Base-by-base conservation (phyloP, 2,113 vertebrate genomes). In the Crotalus horridus region DNA sequence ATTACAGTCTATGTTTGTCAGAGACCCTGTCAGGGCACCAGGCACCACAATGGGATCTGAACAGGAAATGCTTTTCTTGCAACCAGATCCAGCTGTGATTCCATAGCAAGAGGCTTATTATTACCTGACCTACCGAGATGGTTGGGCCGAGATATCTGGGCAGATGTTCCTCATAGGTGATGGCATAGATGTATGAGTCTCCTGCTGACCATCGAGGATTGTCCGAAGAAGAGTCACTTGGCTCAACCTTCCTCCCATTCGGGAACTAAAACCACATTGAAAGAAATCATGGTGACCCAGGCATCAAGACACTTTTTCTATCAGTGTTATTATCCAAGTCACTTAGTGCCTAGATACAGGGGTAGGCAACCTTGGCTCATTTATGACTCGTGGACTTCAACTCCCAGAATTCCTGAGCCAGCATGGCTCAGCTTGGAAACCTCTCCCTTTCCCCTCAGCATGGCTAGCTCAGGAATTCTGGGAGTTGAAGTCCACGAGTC, bases 81-180 rank as follows among this genome's bases (percentile, higher is more conserved):
- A 43, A 12, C 23, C 69, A 4, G 0, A 20, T 46, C 12, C 39
- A 51, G 59, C 39, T 6, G 3, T 64, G 23, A 15, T 51, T 11
- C 53, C n/a, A 26, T 12, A 59, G 5, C 26, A 59, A 53, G 33
- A 39, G 6, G 26, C 6, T 26, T 24, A 15, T 39, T 24, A 15
- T 2, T 1, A 1, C 17, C 39, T 15, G 7, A 43, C 81, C 53
- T 54, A 91, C 91, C 91, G 87, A 24, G 6, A 56, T 17, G 33
- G 24, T 11, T 1, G 56, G 48, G 4, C 29, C 8, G 0, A 90
- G 69, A 2, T 93, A 33, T 61, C 26, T 86, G 48, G 3, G 55
- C 24, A 93, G 56, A 58, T 91, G 90, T 46, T 86, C n/a, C 55
- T 93, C 93, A 1, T 93, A 91, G 90, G 87, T 91, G 69, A 93